Evolutionary conservation across 1,140 invertebrate species (phyloP).

Genomic region (Ditylenchus dipsaci): DNA sequence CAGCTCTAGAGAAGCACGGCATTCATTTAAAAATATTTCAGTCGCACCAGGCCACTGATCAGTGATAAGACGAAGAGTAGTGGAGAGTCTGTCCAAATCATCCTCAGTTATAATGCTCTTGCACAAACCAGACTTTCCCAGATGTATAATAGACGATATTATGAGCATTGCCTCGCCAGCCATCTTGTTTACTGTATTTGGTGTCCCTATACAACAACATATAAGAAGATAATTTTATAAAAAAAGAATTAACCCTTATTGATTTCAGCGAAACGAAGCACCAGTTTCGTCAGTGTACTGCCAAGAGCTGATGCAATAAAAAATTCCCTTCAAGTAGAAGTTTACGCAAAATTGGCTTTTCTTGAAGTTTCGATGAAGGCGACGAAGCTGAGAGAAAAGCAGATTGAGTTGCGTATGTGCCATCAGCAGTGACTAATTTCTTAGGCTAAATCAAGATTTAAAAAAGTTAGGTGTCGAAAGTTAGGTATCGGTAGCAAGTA

Average conservation of each 20-base stretch:
- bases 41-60: slow-evolving; percentile 70
- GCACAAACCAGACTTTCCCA: slow-evolving; percentile 71
- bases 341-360: slow-evolving; percentile 71
- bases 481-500: not conserved
- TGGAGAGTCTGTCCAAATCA: slow-evolving; percentile 69
- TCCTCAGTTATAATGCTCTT: slow-evolving; percentile 80
- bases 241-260: slow-evolving; percentile 46
- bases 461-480: slow-evolving; percentile 4
- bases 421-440: slow-evolving; percentile 87
- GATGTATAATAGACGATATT: slow-evolving; percentile 77
- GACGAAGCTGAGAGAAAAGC: slow-evolving; percentile 74
- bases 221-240: slow-evolving; percentile 37
- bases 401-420: slow-evolving; percentile 95
- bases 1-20: slow-evolving; percentile 73
- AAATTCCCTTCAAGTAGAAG: slow-evolving; percentile 88
- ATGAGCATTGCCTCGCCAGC: slow-evolving; percentile 80
- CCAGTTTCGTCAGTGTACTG: slow-evolving; percentile 83
- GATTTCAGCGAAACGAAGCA: slow-evolving; percentile 69
- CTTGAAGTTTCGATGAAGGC: slow-evolving; percentile 36
- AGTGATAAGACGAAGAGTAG: slow-evolving; percentile 65
- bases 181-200: slow-evolving; percentile 60
- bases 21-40: slow-evolving; percentile 73
- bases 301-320: slow-evolving; percentile 87
- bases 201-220: slow-evolving; percentile 27
- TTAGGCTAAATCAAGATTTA: slow-evolving; percentile 27